Evolutionary conservation across 2,888 invertebrate genomes (phyloP), one percentile per base, ranked within the genome.

Genomic region (Drosophila nr. medialis): DNA sequence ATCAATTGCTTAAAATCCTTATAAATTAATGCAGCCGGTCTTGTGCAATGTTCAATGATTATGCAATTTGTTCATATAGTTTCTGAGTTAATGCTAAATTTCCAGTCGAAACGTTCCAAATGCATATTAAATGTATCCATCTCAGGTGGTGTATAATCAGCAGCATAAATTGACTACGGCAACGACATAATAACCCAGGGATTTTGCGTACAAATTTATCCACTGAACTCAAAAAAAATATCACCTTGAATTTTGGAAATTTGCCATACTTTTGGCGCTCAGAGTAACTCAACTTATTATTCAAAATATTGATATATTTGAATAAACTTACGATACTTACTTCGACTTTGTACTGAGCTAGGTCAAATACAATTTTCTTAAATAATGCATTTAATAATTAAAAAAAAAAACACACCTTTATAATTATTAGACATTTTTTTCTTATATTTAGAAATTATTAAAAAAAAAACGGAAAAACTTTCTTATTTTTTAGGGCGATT

Each of bases 51-150:
- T 27, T 49, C 36, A 60, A 60, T 48, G 21, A 48, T 45, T 59
- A 36, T 49, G 21, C 32, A 58, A 49, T 40, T n/a, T n/a, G 40
- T 21, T 30, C 51, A 69, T 58, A n/a, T 58, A 62, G 40, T 69
- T 71, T 49, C 27, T 30, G 24, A 32, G 29, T 18, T 27, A 32
- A 29, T 13, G 40, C 2, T n/a, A 40, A 40, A n/a, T 10, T n/a
- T n/a, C 4, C 29, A 53, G 34, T 13, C 24, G 8, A 10, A 34
- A 2, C 4, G 11, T 50, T 49, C 15, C 10, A 29, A 49, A 27
- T 18, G 27, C 18, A 45, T 21, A 24, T 21, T 24, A 6, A 21
- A 24, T 45, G 21, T n/a, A 21, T 45, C n/a, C 21, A 45, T 13
- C 21, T 45, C 21, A 45, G 13, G 6, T 6, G 6, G 21, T 42